Base-by-base conservation (phyloP, 2,797 vertebrate genomes). In the Serranus cabrilla region DNA sequence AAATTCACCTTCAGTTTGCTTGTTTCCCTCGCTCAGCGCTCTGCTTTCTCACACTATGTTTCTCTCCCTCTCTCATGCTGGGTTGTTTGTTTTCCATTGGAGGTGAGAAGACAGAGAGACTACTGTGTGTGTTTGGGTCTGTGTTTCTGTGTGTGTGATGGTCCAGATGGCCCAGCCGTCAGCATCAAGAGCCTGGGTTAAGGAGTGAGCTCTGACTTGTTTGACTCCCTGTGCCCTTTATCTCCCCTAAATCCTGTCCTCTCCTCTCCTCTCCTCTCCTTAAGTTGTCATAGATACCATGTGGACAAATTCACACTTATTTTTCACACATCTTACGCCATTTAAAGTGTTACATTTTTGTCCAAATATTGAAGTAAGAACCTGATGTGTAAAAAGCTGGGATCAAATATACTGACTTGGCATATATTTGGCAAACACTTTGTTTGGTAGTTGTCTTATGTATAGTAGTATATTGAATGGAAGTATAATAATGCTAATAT, bases 121-220 rank as follows among this genome's bases (percentile, higher is more conserved):
- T 43, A 71, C 81, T 84, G 86, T 59, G 85, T 64, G 86, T 78
- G 81, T 81, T 62, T 78, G 75, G 42, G 54, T 59, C 37, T 54
- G 63, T 50, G 25, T 62, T 61, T 58, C 23, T 58, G 64, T 61
- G 37, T 76, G 63, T 69, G 80, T 67, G 75, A 60, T 17, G 45
- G 86, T 82, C 88, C 91, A 92, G 91, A 92, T 93, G 92, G 91
- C 83, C 81, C 83, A 80, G 87, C 67, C 75, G 47, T 80, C 74
- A 78, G 82, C 80, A 72, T 80, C 75, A 72, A 64, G 64, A 80
- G 71, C 60, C 63, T 66, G 11, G 17, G 69, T 18, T 80, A 49
- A 82, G 54, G 62, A 62, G 66, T 51, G 49, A 0, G n/a, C 62
- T 79, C 62, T 40, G 34, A 78, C 71, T 76, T 71, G 55, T 83